Conservation (phyloP, 1,140 invertebrate species). For the Idris sp. region DNA sequence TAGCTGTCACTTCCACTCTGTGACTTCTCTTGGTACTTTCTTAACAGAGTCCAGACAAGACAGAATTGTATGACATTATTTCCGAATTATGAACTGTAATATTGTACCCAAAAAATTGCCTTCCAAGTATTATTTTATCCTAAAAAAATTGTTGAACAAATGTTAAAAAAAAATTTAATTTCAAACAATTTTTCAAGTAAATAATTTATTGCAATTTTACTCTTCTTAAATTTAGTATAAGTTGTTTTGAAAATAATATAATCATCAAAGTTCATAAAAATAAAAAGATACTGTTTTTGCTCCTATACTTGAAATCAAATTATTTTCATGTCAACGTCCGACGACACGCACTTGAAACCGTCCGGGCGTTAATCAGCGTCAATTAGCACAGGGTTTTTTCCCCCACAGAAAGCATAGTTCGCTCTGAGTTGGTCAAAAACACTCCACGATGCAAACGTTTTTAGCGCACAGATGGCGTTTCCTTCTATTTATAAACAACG, state of each 20-base stretch:
- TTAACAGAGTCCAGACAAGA: conserved; percentile 38
- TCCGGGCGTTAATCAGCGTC: conserved; percentile 32
- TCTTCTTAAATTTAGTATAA: no score
- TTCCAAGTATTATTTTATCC: no score
- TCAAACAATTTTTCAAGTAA: no score
- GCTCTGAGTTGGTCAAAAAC: conserved; percentile 37
- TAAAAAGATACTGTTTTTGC: no score
- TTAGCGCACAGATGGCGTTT: conserved; percentile 34
- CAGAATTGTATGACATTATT: conserved; percentile 41
- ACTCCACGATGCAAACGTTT: conserved; percentile 17
- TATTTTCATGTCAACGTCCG: conserved; percentile 35
- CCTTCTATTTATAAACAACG: conserved; percentile 54
- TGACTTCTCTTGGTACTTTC: conserved; percentile 28
- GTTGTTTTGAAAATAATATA: no score
- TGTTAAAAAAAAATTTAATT: no score
- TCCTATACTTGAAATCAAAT: no score
- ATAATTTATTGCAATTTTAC: no score
- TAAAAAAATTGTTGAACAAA: no score
- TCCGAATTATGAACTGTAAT: conserved; percentile 32
- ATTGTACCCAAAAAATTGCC: no score
- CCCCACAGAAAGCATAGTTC: conserved; percentile 1
- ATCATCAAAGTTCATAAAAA: no score
- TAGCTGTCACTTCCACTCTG: conserved; percentile 66
- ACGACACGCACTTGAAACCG: conserved; percentile 4
- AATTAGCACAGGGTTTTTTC: conserved; percentile 35